Conservation (phyloP, 2,797 vertebrate species). For the Vireo griseus region DNA sequence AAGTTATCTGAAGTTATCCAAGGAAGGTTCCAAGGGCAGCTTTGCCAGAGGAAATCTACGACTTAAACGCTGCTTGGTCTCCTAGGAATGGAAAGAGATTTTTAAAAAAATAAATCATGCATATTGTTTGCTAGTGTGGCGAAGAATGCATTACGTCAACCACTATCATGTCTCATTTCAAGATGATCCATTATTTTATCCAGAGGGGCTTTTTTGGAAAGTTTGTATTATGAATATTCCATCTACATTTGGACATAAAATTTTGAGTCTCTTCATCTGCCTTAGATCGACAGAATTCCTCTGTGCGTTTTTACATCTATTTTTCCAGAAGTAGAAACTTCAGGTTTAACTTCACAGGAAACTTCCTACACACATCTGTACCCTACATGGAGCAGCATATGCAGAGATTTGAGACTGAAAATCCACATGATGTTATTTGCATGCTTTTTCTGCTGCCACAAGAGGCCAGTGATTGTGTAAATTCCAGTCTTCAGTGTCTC, state of each 20-base stretch:
- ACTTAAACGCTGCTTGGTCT: neutral
- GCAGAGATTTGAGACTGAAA: neutral
- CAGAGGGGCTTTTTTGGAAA: neutral
- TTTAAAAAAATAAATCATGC: neutral
- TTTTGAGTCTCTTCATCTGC: neutral
- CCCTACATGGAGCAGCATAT: neutral
- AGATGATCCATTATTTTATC: neutral
- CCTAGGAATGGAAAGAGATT: neutral
- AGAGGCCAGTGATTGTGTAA: slow-evolving; percentile 10
- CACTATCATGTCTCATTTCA: neutral
- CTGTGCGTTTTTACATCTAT: neutral
- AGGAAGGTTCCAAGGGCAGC: neutral
- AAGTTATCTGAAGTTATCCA: neutral
- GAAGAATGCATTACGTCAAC: neutral
- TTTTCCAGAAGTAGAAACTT: neutral
- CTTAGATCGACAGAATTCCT: neutral
- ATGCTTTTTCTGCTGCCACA: neutral
- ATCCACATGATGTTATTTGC: neutral
- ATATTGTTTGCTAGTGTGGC: neutral
- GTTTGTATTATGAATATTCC: neutral
- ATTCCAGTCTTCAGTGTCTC: neutral
- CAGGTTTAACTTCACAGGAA: neutral
- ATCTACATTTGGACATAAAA: neutral
- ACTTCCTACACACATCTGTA: neutral
- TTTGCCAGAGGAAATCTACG: neutral